A percentile compares a stretch with the other conserved stretches of the same genome.
Evolutionary conservation across 2,113 vertebrate species (phyloP).

Genomic region (Furnarius figulus): DNA sequence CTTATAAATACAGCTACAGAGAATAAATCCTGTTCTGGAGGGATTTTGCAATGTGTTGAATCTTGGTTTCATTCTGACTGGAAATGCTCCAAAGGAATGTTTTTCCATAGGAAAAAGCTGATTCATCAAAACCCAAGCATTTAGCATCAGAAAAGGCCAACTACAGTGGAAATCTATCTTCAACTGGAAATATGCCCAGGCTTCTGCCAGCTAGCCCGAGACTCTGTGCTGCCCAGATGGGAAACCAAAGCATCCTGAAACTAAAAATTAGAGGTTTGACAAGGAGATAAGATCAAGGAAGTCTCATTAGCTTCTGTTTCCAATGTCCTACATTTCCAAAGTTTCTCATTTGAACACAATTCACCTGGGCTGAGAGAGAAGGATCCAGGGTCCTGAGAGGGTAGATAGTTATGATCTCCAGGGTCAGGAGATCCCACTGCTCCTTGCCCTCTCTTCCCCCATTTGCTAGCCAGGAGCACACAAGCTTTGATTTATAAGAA

Average conservation of each 20-base stretch:
- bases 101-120: conserved; percentile 62
- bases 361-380: not conserved
- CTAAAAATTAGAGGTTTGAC: not conserved
- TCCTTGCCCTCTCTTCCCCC: not conserved
- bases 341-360: not conserved
- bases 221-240: not conserved
- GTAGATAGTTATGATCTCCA: accelerated
- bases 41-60: conserved; percentile 1
- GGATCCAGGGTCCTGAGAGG: not conserved
- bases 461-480: not conserved
- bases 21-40: not conserved
- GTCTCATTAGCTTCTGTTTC: not conserved
- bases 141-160: not conserved
- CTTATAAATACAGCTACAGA: not conserved
- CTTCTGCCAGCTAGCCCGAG: not conserved
- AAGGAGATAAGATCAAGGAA: not conserved
- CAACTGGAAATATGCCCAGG: not conserved
- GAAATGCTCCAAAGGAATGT: conserved; percentile 40
- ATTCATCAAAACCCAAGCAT: not conserved
- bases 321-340: not conserved
- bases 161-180: not conserved
- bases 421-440: not conserved
- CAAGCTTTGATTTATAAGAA: not conserved
- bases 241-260: not conserved
- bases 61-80: not conserved